phyloP scores from a whole-genome alignment of 92 coral and sea anemone genomes.

The Zoanthus solanderi region DNA sequence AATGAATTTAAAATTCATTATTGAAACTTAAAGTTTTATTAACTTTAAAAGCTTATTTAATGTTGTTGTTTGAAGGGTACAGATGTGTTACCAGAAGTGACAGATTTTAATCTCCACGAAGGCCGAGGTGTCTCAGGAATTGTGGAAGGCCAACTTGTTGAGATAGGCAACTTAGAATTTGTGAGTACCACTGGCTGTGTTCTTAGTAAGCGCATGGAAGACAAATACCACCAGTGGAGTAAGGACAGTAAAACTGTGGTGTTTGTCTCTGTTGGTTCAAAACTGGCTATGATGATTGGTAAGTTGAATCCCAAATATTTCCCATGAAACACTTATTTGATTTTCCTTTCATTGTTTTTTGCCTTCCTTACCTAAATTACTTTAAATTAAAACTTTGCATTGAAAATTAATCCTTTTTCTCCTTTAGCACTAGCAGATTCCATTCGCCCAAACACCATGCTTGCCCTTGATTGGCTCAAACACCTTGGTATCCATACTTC shows the following conservation, averaged over 20 bases:
- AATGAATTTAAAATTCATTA: too few relatives aligned
- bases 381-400: not conserved
- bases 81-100: conserved; percentile 80
- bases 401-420: not conserved
- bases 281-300: conserved; percentile 84
- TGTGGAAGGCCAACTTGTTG: conserved; percentile 81
- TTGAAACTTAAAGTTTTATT: too few relatives aligned
- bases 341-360: too few relatives aligned
- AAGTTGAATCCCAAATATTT: not conserved
- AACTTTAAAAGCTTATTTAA: not conserved
- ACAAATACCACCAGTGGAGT: conserved; percentile 74
- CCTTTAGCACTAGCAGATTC: conserved; percentile 86
- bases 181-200: conserved; percentile 59
- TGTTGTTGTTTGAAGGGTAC: not conserved
- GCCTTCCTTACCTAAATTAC: too few relatives aligned
- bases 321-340: not conserved
- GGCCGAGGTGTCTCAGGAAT: conserved; percentile 93
- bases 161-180: conserved; percentile 85
- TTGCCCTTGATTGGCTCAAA: conserved; percentile 81
- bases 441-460: conserved; percentile 80
- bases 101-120: conserved; percentile 84
- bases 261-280: conserved; percentile 83
- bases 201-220: conserved; percentile 61
- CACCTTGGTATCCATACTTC: conserved; percentile 87
- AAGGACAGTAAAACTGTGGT: conserved; percentile 97